Evolutionary conservation across 2,113 vertebrate genomes (phyloP).

Genomic region (Podarcis muralis): DNA sequence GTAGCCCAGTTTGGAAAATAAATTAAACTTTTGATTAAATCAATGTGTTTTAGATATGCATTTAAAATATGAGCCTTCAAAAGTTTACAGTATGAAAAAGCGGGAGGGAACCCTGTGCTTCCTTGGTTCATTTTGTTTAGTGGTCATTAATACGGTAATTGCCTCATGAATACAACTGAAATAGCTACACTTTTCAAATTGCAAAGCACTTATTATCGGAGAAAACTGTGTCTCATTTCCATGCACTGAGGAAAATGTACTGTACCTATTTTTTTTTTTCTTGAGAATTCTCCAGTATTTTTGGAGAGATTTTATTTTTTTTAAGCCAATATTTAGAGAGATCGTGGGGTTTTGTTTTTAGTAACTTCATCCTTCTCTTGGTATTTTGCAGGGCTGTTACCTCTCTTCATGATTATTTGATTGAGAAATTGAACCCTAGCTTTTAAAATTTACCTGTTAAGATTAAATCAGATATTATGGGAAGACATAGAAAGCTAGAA

Average conservation of each 20-base stretch:
- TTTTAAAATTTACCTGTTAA: no score
- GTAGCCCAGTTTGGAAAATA: not conserved
- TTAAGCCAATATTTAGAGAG: no score
- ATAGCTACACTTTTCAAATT: not conserved
- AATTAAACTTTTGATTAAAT: constrained; percentile 18
- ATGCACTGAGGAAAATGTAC: not conserved
- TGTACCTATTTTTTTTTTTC: not conserved
- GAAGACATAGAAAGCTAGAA: no score
- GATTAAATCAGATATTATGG: no score
- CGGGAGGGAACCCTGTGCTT: not conserved
- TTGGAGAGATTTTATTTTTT: not conserved
- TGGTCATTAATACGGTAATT: not conserved
- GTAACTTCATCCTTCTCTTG: no score
- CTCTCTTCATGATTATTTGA: no score
- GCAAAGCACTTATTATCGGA: not conserved
- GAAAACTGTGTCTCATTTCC: not conserved
- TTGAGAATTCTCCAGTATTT: not conserved
- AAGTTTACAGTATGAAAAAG: constrained; percentile 27
- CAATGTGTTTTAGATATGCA: not conserved
- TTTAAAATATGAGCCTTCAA: constrained; percentile 24
- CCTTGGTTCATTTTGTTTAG: not conserved
- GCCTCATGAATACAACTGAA: not conserved
- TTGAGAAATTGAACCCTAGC: no score
- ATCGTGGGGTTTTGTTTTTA: no score
- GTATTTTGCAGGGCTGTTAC: no score